These are phyloP conservation scores for Micrasema longulum DNA, from an alignment of 1,140 invertebrate genomes.

Conservation along the genomic window DNA sequence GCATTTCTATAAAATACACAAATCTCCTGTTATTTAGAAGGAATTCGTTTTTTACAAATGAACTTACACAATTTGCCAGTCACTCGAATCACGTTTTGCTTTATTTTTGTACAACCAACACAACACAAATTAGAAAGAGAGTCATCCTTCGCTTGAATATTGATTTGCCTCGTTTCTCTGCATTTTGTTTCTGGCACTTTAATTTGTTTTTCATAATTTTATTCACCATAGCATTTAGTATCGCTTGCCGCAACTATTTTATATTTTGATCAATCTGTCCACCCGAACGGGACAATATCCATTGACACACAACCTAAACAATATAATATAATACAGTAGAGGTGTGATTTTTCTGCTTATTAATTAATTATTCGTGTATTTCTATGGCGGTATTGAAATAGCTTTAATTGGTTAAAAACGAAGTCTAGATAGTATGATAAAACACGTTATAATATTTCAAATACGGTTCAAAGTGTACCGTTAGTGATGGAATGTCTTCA, in stretches of 20 bases:
- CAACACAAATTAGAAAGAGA: background rate
- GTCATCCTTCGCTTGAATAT: slow-evolving; percentile 11
- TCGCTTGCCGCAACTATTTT: slow-evolving; percentile 30
- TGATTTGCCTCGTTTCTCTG: slow-evolving; percentile 18
- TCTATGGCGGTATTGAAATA: no score
- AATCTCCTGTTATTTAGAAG: background rate
- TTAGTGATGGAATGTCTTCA: background rate
- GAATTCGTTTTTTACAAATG: no score
- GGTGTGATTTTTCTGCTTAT: no score
- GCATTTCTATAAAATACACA: slow-evolving; percentile 1
- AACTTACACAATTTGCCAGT: background rate
- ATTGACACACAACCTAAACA: no score
- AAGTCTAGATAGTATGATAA: no score
- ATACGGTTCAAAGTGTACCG: background rate
- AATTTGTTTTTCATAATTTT: slow-evolving; percentile 20
- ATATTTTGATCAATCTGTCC: slow-evolving; percentile 6
- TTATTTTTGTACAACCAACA: no score
- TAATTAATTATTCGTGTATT: no score
- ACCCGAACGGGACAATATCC: slow-evolving; percentile 5
- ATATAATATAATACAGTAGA: no score
- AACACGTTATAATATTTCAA: no score
- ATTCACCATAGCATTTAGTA: slow-evolving; percentile 21
- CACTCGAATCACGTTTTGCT: slow-evolving; percentile 3
- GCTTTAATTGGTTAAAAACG: no score
- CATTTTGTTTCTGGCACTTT: slow-evolving; percentile 30